Evolutionary conservation across 2,888 invertebrate species (phyloP), one percentile per base, ranked within the genome.

Genomic region (Allygus modestus): DNA sequence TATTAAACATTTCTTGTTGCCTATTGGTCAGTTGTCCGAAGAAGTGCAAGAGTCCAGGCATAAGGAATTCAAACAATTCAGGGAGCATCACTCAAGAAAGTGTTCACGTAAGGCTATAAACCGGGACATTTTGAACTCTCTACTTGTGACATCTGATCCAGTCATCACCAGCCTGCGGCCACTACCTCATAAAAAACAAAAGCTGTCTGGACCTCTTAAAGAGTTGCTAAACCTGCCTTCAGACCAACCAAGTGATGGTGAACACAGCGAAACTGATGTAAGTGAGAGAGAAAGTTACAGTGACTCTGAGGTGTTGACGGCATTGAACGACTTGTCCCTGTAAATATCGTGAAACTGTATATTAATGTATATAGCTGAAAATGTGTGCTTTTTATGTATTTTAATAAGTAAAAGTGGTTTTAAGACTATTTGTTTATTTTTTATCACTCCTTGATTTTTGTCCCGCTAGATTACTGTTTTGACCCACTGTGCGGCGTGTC

Each of bases 41-140:
- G 89, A 89, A 85, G 88, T 88, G 11, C 86, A 87, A 37, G 88
- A 89, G 85, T 88, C 88, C 1, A 51, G 88, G n/a, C 89, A 89
- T 79, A 89, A 89, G 84, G 87, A 88, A 81, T 88, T 88, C 51
- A 41, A 87, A 12, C 11, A 11, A 11, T 86, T n/a, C 71, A 54
- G 88, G 51, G 58, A 75, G 26, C 12, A 87, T 43, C 84, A 83
- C 82, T 26, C 87, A 2, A 81, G 88, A 85, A 89, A 89, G 73
- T 87, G 85, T 85, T 87, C 84, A 0, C 81, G 88, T 73, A 81
- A 79, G 82, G n/a, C 33, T 2, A 86, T 84, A 28, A 87, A 87
- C 33, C 20, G 65, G 73, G 88, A 88, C 73, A 71, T 87, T n/a
- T 84, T 88, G 7, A 87, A 88, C 51, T 85, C 87, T 69, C 83